Conservation (phyloP, 2,113 vertebrate species). For the Nerophis lumbriciformis region DNA sequence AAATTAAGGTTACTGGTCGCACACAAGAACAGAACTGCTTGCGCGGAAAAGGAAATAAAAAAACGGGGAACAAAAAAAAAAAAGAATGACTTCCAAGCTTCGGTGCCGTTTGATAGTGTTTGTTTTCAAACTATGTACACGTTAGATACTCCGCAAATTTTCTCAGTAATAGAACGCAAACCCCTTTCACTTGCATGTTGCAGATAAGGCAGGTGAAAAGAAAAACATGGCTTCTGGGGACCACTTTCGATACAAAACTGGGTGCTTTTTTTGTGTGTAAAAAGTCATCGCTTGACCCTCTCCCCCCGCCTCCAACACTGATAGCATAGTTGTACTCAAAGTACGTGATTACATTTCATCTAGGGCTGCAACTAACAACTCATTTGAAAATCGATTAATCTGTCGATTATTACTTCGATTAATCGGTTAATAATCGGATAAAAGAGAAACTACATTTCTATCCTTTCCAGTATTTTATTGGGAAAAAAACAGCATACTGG, state of each 20-base stretch:
- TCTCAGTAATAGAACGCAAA: slow-evolving; percentile 95
- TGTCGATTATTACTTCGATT: no score
- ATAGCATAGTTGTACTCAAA: slow-evolving; percentile 47
- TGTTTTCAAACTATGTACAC: slow-evolving; percentile 91
- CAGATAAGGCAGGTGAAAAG: slow-evolving; percentile 89
- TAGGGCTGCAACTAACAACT: no score
- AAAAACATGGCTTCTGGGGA: slow-evolving; percentile 68
- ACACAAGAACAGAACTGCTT: slow-evolving; percentile 99
- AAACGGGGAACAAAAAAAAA: slow-evolving; percentile 37
- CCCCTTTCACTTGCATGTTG: slow-evolving; percentile 73
- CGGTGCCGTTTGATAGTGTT: slow-evolving; percentile 90
- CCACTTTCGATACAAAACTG: slow-evolving; percentile 63
- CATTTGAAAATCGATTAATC: no score
- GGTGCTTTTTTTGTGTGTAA: slow-evolving; percentile 35
- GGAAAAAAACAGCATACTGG: no score
- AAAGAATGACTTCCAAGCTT: slow-evolving; percentile 81
- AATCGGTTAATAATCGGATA: no score
- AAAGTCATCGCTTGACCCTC: slow-evolving; percentile 52
- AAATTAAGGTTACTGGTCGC: slow-evolving; percentile 99
- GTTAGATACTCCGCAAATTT: slow-evolving; percentile 86
- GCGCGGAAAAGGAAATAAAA: slow-evolving; percentile 74
- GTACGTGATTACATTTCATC: slow-evolving; percentile 44
- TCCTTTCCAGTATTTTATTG: no score
- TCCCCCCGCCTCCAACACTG: slow-evolving; percentile 46
- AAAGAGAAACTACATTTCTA: no score